phyloP scores from a whole-genome alignment of 2,797 vertebrate species.

The Otolemur crassicaudatus region DNA sequence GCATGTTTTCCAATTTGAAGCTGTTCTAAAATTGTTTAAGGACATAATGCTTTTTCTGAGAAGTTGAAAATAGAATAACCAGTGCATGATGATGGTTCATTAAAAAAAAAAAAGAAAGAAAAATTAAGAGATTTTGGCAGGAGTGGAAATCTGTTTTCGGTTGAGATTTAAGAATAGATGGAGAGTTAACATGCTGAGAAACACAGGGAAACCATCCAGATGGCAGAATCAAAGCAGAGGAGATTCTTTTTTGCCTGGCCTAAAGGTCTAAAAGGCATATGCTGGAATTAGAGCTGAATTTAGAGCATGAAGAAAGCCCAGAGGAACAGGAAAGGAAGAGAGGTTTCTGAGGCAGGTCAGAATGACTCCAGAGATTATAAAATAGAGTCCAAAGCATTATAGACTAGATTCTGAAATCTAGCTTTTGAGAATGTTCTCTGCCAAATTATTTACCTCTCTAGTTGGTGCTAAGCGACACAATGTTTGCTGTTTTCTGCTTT shows the following conservation, averaged over 20 bases:
- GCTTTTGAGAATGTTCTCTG: slow-evolving; percentile 6
- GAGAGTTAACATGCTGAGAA: slow-evolving; percentile 14
- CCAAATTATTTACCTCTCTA: background rate
- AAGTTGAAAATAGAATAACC: slow-evolving; percentile 63
- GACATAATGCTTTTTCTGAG: slow-evolving; percentile 31
- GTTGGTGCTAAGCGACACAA: background rate
- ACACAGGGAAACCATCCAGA: background rate
- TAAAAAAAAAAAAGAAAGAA: slow-evolving; percentile 47
- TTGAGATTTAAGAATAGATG: slow-evolving; percentile 60
- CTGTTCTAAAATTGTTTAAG: slow-evolving; percentile 68
- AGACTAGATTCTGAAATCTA: background rate
- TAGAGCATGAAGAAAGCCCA: background rate
- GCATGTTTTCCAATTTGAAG: slow-evolving; percentile 52
- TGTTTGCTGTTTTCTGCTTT: background rate
- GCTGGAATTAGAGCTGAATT: background rate
- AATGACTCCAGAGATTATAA: background rate
- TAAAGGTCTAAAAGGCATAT: background rate
- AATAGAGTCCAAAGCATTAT: background rate
- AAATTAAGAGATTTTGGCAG: slow-evolving; percentile 56
- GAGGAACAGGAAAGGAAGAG: background rate
- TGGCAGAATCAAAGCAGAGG: background rate
- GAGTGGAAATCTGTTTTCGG: slow-evolving; percentile 42
- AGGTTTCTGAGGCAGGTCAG: background rate
- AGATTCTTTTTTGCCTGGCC: background rate
- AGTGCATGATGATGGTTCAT: slow-evolving; percentile 38